Conservation (phyloP, 2,797 vertebrate species). For the Balearica regulorum region DNA sequence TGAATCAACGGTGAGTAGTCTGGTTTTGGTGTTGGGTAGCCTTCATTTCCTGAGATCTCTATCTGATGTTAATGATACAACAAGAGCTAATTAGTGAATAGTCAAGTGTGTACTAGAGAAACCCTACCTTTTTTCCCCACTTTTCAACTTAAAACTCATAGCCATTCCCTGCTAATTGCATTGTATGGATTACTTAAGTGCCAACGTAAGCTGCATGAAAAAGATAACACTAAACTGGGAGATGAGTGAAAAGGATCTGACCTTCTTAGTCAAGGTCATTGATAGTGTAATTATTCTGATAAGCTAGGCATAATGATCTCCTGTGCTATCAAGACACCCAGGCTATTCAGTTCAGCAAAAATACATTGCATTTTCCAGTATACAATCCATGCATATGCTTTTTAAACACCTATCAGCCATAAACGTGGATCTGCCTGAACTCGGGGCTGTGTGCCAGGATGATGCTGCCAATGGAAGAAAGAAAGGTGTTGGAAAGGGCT, state of each 20-base stretch:
- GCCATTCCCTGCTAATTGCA: conserved; percentile 64
- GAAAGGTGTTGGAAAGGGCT: not conserved
- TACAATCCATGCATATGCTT: not conserved
- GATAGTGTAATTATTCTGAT: conserved; percentile 71
- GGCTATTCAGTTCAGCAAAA: conserved; percentile 22
- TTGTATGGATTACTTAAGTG: conserved; percentile 62
- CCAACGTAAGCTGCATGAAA: conserved; percentile 42
- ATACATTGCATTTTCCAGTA: not conserved
- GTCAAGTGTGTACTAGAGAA: not conserved
- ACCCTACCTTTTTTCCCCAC: not conserved
- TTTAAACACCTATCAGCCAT: not conserved
- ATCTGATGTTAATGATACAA: not conserved
- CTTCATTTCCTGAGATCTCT: not conserved
- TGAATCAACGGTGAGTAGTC: not conserved
- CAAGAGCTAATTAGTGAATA: conserved; percentile 1
- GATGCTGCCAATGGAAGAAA: not conserved
- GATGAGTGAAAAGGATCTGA: conserved; percentile 63
- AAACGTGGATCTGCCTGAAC: not conserved
- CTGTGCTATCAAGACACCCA: conserved; percentile 24
- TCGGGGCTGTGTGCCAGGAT: no score
- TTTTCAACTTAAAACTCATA: conserved; percentile 40
- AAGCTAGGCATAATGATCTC: conserved; percentile 29
- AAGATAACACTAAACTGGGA: conserved; percentile 67
- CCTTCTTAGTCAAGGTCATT: conserved; percentile 66
- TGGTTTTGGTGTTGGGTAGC: not conserved